Conservation (phyloP, 1,140 invertebrate species). For the Aculops lycopersici region DNA sequence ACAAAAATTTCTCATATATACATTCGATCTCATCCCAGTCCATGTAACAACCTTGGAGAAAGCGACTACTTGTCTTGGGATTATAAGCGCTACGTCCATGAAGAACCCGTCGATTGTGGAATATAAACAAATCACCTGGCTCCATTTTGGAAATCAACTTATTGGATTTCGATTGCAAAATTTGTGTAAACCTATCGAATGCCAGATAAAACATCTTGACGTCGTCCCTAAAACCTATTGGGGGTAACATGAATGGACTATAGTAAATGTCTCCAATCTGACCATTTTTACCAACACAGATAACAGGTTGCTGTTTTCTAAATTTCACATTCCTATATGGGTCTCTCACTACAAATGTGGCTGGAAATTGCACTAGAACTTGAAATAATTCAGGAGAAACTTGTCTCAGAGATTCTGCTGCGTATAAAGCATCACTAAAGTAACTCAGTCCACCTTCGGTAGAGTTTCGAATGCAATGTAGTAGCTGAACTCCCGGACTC, state of each 20-base stretch:
- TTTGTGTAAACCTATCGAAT: neutral
- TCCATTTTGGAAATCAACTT: slow-evolving; percentile 14
- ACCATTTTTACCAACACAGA: neutral
- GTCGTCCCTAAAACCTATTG: neutral
- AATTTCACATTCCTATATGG: neutral
- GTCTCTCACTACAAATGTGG: neutral
- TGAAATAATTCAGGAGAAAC: neutral
- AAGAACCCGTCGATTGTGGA: slow-evolving; percentile 16
- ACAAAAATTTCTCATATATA: slow-evolving; percentile 2
- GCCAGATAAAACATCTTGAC: neutral
- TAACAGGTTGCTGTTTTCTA: neutral
- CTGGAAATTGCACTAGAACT: neutral
- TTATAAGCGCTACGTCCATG: slow-evolving; percentile 16
- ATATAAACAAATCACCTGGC: slow-evolving; percentile 16
- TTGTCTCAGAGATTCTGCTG: neutral
- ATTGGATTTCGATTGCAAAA: neutral
- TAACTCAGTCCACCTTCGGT: neutral
- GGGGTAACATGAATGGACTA: neutral
- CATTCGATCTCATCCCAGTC: slow-evolving; percentile 15
- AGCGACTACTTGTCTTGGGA: slow-evolving; percentile 12
- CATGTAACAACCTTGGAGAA: slow-evolving; percentile 16
- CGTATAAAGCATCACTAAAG: slow-evolving; percentile 1
- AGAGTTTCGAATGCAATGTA: slow-evolving; percentile 3
- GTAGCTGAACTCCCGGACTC: slow-evolving; percentile 1
- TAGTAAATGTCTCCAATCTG: neutral